Evolutionary conservation across 1,140 invertebrate species (phyloP).

Genomic region (Meloidogyne chitwoodi): DNA sequence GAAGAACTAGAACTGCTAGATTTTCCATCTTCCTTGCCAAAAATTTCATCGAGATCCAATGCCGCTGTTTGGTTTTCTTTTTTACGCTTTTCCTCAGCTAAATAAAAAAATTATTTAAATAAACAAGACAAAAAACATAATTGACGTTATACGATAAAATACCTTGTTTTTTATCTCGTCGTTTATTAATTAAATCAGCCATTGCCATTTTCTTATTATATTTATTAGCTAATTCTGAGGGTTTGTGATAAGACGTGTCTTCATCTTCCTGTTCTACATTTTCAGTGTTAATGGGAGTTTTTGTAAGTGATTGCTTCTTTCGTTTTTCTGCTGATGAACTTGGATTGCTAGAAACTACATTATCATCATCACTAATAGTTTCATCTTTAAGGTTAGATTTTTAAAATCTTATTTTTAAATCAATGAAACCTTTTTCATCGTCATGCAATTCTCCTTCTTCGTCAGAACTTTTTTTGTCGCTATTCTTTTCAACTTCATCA

Average conservation of each 20-base stretch:
- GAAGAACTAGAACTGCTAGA: slow-evolving; percentile 17
- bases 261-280: slow-evolving; percentile 28
- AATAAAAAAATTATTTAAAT: slow-evolving; percentile 16
- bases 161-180: slow-evolving; percentile 53
- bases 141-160: not conserved
- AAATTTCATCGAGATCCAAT: slow-evolving; percentile 50
- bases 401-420: not conserved
- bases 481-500: not conserved
- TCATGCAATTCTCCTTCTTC: slow-evolving; percentile 12
- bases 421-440: slow-evolving; percentile 8
- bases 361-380: not conserved
- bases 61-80: slow-evolving; percentile 36
- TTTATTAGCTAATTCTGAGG: slow-evolving; percentile 49
- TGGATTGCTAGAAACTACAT: not conserved
- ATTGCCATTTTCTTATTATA: slow-evolving; percentile 54
- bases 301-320: not conserved
- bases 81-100: slow-evolving; percentile 51
- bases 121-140: slow-evolving; percentile 8
- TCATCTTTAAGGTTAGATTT: not conserved
- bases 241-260: slow-evolving; percentile 49
- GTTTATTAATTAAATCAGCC: slow-evolving; percentile 44
- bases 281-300: not conserved
- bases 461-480: slow-evolving; percentile 8
- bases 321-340: not conserved
- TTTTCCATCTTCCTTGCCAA: slow-evolving; percentile 34